Base-by-base conservation (phyloP, 2,113 vertebrate species). In the Thryonomys swinderianus region DNA sequence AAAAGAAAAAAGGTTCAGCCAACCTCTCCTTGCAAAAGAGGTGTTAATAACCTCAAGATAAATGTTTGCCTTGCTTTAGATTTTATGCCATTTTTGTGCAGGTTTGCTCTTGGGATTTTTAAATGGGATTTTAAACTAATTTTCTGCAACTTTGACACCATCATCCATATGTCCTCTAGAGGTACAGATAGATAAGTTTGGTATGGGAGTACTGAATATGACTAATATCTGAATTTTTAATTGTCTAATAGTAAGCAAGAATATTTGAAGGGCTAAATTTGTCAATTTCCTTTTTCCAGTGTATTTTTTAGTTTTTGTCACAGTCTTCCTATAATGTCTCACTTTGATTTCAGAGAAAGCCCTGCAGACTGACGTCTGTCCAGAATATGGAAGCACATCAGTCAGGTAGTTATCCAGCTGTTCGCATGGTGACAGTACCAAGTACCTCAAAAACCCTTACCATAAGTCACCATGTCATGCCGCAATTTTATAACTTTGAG, bases 101-200 rank as follows among this genome's bases (percentile, higher is more conserved):
- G 97, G 89, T 95, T 96, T 98, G 74, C 32, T 53, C 97, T 98
- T 98, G 98, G 97, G 98, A 98, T 98, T 96, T 98, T 37, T 92
- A 97, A 98, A 98, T 97, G 98, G 96, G 98, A 98, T 99, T 99
- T 99, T 95, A 96, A 97, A 98, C 98, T 83, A 98, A 98, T 98
- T 98, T 99, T 98, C 98, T 73, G 64, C 34, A 42, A 98, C 97
- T 99, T 98, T 99, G 97, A 98, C 98, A 97, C 88, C 97, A 98
- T 98, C 98, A 97, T 97, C 97, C 97, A 98, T 96, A 98, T 97
- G 80, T 88, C 97, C 25, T 42, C 95, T 97, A 61, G 71, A 78
- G 85, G 59, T 71, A 7, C 27, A 51, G 51, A 84, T 64, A 45
- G 90, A 20, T 59, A 96, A 1, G 4, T 13, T 6, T 89, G 34